Evolutionary conservation across 1,140 invertebrate genomes (phyloP).

Genomic region (Brachionus sp.): DNA sequence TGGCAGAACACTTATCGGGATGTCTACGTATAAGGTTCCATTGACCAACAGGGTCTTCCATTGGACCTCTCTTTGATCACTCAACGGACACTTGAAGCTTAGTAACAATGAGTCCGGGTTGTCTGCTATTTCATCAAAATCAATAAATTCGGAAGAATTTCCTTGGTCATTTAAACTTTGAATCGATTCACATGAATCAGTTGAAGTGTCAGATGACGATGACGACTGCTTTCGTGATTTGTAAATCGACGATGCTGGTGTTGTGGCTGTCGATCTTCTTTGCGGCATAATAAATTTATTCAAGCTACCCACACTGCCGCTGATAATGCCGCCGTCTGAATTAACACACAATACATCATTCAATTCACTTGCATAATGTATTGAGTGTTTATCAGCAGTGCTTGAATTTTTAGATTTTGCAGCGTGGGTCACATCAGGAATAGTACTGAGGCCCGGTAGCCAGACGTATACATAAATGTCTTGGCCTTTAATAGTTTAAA

Average conservation of each 20-base stretch:
- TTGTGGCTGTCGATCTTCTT: background rate
- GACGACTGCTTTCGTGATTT: conserved; percentile 35
- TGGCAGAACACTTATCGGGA: conserved; percentile 75
- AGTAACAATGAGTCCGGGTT: conserved; percentile 51
- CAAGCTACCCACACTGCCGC: conserved; percentile 57
- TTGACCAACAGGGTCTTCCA: conserved; percentile 80
- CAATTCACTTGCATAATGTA: background rate
- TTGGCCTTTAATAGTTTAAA: conserved; percentile 51
- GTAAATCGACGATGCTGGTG: conserved; percentile 21
- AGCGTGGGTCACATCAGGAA: conserved; percentile 85
- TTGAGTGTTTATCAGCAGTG: conserved; percentile 34
- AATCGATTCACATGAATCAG: conserved; percentile 35
- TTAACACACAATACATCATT: conserved; percentile 51
- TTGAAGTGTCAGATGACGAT: conserved; percentile 26
- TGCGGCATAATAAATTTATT: conserved; percentile 38
- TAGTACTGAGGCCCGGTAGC: conserved; percentile 96
- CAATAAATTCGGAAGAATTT: conserved; percentile 25
- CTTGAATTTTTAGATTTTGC: background rate
- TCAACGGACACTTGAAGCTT: conserved; percentile 72
- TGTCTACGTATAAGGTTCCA: conserved; percentile 76
- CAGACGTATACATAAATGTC: conserved; percentile 79
- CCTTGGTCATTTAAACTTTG: conserved; percentile 19
- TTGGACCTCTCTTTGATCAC: conserved; percentile 68
- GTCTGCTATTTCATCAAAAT: conserved; percentile 47
- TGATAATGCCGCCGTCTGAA: conserved; percentile 76